Evolutionary conservation across 2,888 invertebrate species (phyloP).

Genomic region (Entomobrya proxima): DNA sequence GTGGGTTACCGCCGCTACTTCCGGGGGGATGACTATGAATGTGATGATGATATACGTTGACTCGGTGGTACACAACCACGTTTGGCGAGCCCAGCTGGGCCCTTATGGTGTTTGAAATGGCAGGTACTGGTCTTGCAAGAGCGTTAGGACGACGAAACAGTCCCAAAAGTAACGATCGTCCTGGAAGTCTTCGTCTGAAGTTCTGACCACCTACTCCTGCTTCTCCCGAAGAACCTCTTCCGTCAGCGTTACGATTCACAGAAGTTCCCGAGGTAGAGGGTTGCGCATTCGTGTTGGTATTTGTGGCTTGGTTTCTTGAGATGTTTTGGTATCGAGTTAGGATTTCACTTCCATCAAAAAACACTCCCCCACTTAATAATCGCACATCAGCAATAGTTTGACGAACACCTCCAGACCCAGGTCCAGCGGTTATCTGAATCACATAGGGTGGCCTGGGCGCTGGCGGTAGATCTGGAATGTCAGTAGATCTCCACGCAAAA

Average conservation of each 20-base stretch:
- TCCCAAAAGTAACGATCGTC: slow-evolving; percentile 59
- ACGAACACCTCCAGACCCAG: slow-evolving; percentile 43
- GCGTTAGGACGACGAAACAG: slow-evolving; percentile 57
- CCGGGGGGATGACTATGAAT: slow-evolving; percentile 53
- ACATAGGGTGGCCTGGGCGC: slow-evolving; percentile 73
- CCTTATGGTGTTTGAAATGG: slow-evolving; percentile 52
- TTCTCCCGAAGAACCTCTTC: not conserved
- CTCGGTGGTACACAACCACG: slow-evolving; percentile 73
- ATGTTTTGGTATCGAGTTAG: slow-evolving; percentile 27
- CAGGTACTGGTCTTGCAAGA: slow-evolving; percentile 33
- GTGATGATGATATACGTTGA: slow-evolving; percentile 66
- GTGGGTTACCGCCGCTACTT: not conserved
- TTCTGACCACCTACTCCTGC: not conserved
- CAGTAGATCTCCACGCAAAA: slow-evolving; percentile 73
- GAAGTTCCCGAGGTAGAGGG: slow-evolving; percentile 8
- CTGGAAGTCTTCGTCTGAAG: slow-evolving; percentile 26
- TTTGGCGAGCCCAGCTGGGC: slow-evolving; percentile 62
- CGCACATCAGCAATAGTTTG: slow-evolving; percentile 72
- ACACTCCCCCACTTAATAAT: slow-evolving; percentile 67
- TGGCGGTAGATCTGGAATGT: slow-evolving; percentile 71
- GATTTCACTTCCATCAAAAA: slow-evolving; percentile 63
- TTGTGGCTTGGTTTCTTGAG: slow-evolving; percentile 43
- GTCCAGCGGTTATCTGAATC: slow-evolving; percentile 69
- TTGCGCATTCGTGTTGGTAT: slow-evolving; percentile 28
- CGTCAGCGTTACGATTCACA: not conserved